Evolutionary conservation across 2,888 invertebrate genomes (phyloP).

Genomic region (Pheosia tremula): DNA sequence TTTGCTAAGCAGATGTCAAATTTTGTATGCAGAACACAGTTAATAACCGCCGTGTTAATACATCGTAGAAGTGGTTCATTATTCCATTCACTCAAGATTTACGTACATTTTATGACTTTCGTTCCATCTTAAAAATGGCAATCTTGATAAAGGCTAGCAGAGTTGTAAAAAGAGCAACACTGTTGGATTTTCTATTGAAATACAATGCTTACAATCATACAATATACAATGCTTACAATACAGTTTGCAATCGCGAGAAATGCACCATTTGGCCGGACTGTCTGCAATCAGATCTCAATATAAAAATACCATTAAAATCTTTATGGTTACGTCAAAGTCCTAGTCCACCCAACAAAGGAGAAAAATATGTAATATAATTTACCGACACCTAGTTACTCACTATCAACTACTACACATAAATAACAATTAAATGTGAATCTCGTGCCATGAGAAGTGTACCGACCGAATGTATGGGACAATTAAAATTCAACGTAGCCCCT

Average conservation of each 20-base stretch:
- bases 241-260: too few species aligned
- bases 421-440: too few species aligned
- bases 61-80: not conserved
- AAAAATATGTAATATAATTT: too few species aligned
- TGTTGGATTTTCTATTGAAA: not conserved
- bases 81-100: not conserved
- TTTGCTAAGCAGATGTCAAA: constrained; percentile 25
- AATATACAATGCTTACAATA: not conserved
- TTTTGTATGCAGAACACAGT: constrained; percentile 22
- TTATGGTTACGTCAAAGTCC: too few species aligned
- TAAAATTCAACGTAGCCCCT: constrained; percentile 40
- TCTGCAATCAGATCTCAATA: too few species aligned
- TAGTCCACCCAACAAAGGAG: too few species aligned
- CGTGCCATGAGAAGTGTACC: too few species aligned
- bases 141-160: not conserved
- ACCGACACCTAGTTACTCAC: too few species aligned
- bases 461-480: constrained; percentile 15
- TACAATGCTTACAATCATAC: too few species aligned
- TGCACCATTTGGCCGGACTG: too few species aligned
- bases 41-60: constrained; percentile 10
- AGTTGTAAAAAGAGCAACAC: not conserved
- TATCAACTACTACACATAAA: too few species aligned
- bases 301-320: too few species aligned
- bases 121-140: not conserved
- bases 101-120: not conserved